phyloP scores from a whole-genome alignment of 1,140 invertebrate species.

The Wiebesia pumilae region DNA sequence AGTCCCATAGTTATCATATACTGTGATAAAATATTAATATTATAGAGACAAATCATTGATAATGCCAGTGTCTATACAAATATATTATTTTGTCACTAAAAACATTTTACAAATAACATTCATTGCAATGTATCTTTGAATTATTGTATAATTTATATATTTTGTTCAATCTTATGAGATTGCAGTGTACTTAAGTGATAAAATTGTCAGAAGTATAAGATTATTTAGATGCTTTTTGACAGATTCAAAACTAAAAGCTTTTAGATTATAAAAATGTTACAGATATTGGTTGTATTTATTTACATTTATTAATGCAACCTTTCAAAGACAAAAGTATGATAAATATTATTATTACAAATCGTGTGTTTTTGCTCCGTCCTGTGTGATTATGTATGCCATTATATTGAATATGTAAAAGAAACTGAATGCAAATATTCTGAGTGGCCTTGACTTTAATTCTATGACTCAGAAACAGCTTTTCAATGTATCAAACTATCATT shows the following conservation, averaged over 20 bases:
- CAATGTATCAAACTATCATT: conserved; percentile 67
- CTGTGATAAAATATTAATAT: conserved; percentile 48
- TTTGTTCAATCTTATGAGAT: conserved; percentile 33
- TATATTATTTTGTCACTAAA: conserved; percentile 32
- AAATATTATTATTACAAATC: conserved; percentile 52
- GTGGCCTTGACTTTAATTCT: conserved; percentile 70
- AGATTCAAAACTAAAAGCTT: conserved; percentile 41
- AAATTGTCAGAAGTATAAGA: conserved; percentile 31
- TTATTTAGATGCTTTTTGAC: conserved; percentile 32
- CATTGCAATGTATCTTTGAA: neutral
- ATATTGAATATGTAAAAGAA: conserved; percentile 55
- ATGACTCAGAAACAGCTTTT: conserved; percentile 70
- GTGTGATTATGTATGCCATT: conserved; percentile 58
- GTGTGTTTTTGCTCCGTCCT: conserved; percentile 70
- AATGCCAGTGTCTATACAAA: conserved; percentile 10
- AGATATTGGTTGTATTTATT: conserved; percentile 40
- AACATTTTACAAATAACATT: conserved; percentile 19
- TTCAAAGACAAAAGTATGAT: conserved; percentile 47
- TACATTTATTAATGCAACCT: conserved; percentile 21
- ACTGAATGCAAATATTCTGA: conserved; percentile 60
- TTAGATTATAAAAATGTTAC: conserved; percentile 24
- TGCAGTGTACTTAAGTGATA: conserved; percentile 39
- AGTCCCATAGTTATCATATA: conserved; percentile 5
- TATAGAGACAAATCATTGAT: conserved; percentile 35
- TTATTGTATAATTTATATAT: conserved; percentile 16